Evolutionary conservation across 2,888 invertebrate genomes (phyloP), one percentile per base, ranked within the genome.

Genomic region (Listrodromus nycthemerus): DNA sequence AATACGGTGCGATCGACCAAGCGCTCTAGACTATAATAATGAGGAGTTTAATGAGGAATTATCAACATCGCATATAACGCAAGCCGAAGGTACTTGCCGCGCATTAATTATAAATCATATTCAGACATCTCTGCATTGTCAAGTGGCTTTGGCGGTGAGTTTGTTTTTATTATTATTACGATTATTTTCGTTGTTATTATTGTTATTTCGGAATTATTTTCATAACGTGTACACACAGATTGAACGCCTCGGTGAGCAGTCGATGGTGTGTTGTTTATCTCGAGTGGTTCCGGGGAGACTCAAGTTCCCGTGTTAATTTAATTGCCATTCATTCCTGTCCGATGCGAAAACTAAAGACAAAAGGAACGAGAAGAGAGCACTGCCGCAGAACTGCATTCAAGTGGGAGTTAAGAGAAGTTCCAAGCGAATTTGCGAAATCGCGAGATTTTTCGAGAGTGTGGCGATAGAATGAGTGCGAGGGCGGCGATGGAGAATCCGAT

Each of bases 251-350:
- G 61, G 52, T 63, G 78, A 50, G 45, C 69, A 67, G 73, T 21
- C 77, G 77, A 61, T 61, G 61, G 61, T 27, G 58, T 65, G 61
- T 71, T 71, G 63, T 74, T 78, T 73, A 81, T 73, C 69, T 58
- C 63, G 37, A 45, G 41, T 16, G 41, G 73, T 30, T 66, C 21
- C 76, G 69, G 24, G 41, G 16, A n/a, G 61, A 48, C 21, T 74
- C 74, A 48, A 83, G 67, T 61, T 67, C 13, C 83, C 71, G 78
- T 79, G 67, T 82, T 77, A 85, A 85, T 85, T 84, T 84, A 84
- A 85, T 85, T 84, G 80, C 69, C 55, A 80, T 70, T 73, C 24
- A 52, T 55, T 73, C 21, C 70, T 69, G 65, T 50, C 63, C 19
- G 16, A 65, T 30, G 70, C 37, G 24, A 75, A 67, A 77, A 16